These are phyloP conservation scores for Tursiops truncatus DNA, from an alignment of 2,113 vertebrate genomes.

Conservation along the genomic window DNA sequence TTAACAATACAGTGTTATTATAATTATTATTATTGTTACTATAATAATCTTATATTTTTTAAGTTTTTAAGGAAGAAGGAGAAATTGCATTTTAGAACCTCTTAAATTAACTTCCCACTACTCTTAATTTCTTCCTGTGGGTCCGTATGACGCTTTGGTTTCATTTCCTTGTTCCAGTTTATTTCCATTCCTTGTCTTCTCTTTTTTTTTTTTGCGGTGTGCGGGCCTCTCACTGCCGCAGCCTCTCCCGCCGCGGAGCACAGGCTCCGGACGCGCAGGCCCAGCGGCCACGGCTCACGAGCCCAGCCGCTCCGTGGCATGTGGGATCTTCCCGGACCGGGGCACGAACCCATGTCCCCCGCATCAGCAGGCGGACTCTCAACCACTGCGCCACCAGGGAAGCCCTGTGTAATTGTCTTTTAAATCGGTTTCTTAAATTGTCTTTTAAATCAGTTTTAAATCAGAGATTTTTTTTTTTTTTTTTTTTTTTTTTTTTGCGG, in stretches of 20 bases:
- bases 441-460: not conserved
- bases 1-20: not conserved
- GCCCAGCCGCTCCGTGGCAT: no score
- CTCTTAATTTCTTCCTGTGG: not conserved
- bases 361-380: no score
- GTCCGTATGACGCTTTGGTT: not conserved
- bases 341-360: no score
- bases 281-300: no score
- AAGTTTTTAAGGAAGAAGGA: not conserved
- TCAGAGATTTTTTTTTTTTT: no score
- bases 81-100: not conserved
- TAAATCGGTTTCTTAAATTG: not conserved
- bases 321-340: no score
- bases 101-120: not conserved
- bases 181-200: not conserved
- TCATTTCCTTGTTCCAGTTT: not conserved
- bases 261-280: no score
- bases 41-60: not conserved
- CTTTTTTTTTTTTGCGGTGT: not conserved
- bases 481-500: no score
- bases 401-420: not conserved
- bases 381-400: no score
- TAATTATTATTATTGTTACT: not conserved
- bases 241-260: no score
- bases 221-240: no score